Conservation (phyloP, 2,888 invertebrate species). For the Sclerodermus sp. region DNA sequence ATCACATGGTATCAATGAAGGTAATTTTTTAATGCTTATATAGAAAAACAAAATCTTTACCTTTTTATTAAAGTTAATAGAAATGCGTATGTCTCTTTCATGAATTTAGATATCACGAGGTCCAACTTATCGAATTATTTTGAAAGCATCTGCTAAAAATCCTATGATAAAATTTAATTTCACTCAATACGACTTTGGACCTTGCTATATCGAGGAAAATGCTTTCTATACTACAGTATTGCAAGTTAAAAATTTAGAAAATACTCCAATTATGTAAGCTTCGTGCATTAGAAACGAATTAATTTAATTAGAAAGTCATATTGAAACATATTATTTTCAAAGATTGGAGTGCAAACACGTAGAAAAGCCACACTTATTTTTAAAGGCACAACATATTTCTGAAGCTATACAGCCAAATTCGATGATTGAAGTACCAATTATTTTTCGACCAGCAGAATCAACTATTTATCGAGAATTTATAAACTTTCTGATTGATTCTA, state of each 20-base stretch:
- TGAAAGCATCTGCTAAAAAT: slow-evolving; percentile 64
- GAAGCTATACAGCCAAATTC: slow-evolving; percentile 57
- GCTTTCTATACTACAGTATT: slow-evolving; percentile 55
- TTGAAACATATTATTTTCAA: slow-evolving; percentile 17
- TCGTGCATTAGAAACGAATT: neutral
- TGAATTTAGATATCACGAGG: slow-evolving; percentile 66
- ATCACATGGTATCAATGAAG: slow-evolving; percentile 30
- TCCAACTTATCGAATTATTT: slow-evolving; percentile 63
- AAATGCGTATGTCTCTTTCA: slow-evolving; percentile 20
- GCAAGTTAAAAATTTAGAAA: slow-evolving; percentile 53
- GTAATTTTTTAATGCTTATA: no score
- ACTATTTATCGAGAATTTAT: slow-evolving; percentile 61
- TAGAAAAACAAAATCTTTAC: no score
- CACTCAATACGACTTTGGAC: slow-evolving; percentile 67
- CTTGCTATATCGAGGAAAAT: slow-evolving; percentile 65
- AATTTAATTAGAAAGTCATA: no score
- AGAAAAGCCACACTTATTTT: slow-evolving; percentile 60
- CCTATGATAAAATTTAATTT: slow-evolving; percentile 67
- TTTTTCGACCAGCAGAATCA: slow-evolving; percentile 63
- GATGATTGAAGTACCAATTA: slow-evolving; percentile 59
- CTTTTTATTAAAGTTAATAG: no score
- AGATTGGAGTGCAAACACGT: slow-evolving; percentile 62
- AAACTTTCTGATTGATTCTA: slow-evolving; percentile 62
- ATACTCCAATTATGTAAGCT: slow-evolving; percentile 44
- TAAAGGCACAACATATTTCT: slow-evolving; percentile 55